Conservation (phyloP, 2,797 vertebrate genomes). For the Spheniscus humboldti region DNA sequence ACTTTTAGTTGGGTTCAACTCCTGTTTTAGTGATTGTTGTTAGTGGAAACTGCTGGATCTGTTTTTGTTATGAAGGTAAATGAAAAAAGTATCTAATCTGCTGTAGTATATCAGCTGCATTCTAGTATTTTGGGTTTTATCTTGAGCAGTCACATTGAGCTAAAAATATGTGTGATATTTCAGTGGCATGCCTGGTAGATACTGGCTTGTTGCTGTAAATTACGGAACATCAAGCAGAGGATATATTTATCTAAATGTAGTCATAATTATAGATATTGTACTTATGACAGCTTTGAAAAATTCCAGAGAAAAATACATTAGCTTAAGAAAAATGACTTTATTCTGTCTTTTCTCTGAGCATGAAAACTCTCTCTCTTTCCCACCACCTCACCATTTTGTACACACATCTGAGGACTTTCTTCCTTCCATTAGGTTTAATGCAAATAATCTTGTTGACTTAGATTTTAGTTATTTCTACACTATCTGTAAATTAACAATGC, state of each 20-base stretch:
- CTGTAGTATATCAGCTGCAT: not conserved
- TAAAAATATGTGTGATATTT: not conserved
- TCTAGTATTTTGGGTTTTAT: not conserved
- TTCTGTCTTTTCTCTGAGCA: not conserved
- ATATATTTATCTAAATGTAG: not conserved
- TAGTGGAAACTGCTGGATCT: not conserved
- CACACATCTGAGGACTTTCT: not conserved
- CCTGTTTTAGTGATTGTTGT: not conserved
- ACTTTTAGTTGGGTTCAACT: not conserved
- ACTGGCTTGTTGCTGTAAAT: not conserved
- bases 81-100: not conserved
- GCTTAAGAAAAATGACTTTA: not conserved
- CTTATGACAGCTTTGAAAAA: not conserved
- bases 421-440: not conserved
- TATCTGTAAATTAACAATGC: not conserved
- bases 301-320: not conserved
- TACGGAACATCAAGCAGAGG: not conserved
- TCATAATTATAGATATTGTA: not conserved
- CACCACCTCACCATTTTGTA: not conserved
- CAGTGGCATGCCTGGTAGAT: not conserved
- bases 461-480: not conserved
- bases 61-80: not conserved
- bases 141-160: not conserved
- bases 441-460: not conserved
- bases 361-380: not conserved